Evolutionary conservation across 1,140 invertebrate species (phyloP).

Genomic region (Hylaeus anthracinus): DNA sequence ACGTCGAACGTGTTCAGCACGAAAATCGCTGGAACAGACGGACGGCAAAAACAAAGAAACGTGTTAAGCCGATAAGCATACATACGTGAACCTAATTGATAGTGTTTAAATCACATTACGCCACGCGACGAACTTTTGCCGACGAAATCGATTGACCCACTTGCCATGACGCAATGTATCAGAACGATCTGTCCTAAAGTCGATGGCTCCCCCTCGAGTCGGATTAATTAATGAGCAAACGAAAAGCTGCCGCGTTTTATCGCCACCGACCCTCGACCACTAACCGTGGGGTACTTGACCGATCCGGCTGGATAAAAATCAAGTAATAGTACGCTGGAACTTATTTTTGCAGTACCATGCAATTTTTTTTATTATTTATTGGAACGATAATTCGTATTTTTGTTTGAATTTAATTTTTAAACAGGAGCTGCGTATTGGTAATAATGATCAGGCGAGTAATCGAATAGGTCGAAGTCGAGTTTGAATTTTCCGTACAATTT

Average conservation of each 20-base stretch:
- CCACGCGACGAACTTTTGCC: constrained; percentile 65
- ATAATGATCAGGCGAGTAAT: constrained; percentile 78
- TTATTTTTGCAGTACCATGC: too few relatives aligned
- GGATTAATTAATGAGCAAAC: constrained; percentile 3
- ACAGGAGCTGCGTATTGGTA: constrained; percentile 64
- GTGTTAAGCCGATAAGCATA: constrained; percentile 29
- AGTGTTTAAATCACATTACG: constrained; percentile 60
- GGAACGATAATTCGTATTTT: neutral
- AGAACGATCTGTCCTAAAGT: constrained; percentile 58
- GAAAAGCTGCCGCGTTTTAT: neutral
- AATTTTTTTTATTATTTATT: too few relatives aligned
- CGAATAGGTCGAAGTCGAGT: constrained; percentile 82
- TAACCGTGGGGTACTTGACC: too few relatives aligned
- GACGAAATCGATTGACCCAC: constrained; percentile 72
- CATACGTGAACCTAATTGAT: constrained; percentile 48
- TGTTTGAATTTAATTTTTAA: neutral
- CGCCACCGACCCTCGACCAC: neutral
- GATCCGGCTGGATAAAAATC: too few relatives aligned
- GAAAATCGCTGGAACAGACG: neutral
- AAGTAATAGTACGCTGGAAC: too few relatives aligned
- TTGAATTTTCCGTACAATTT: constrained; percentile 81
- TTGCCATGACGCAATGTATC: constrained; percentile 59
- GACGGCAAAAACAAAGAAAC: neutral
- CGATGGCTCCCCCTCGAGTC: constrained; percentile 21
- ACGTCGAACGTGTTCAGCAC: neutral